Base-by-base conservation (phyloP, 1,140 invertebrate genomes). In the Paraescarpia echinospica region DNA sequence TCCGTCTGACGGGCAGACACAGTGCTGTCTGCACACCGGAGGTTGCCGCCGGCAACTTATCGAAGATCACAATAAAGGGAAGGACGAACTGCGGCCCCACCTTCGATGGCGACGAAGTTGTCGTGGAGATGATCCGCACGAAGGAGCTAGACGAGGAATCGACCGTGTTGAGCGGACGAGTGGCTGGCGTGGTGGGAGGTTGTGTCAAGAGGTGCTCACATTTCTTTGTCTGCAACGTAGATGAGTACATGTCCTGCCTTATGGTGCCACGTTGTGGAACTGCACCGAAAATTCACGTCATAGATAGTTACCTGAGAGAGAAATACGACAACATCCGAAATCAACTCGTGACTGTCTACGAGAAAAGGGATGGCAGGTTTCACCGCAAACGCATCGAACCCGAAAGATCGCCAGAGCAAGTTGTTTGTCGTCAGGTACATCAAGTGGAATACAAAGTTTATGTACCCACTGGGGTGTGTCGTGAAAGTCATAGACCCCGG, bases 401-500 rank as follows among this genome's bases (percentile, higher is more conserved):
- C n/a, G 0, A 35, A 91, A 5, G 91, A 94, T 22, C 92, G 59
- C 27, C 59, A 77, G 59, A 77, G 59, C 22, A 77, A 95, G 59
- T 91, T 95, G 51, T 96, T 95, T 94, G 93, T 95, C 22, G 95
- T 95, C n/a, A 93, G 94, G 18, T 95, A 95, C 92, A 41, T 95
- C 77, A 94, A 94, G 31, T 96, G 95, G 95, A 93, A 95, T 59
- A 93, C 93, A 48, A 93, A 92, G 8, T 77, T 77, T 31, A 77
- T 77, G 59, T 94, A 94, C 35, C 95, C 95, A 14, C 88, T 95
- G 4, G 94, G 95, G 48, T 93, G 95, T 59, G 95, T 96, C 14
- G 93, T 95, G 77, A 95, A 94, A 33, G 93, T 95, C 9, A 92
- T 95, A 14, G 93, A 91, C 89, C 93, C 93, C 6, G 94, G 94